A percentile compares a stretch with the other conserved stretches of the same genome.
phyloP scores from a whole-genome alignment of 2,888 invertebrate species.

The Malthinus seriepunctatus region DNA sequence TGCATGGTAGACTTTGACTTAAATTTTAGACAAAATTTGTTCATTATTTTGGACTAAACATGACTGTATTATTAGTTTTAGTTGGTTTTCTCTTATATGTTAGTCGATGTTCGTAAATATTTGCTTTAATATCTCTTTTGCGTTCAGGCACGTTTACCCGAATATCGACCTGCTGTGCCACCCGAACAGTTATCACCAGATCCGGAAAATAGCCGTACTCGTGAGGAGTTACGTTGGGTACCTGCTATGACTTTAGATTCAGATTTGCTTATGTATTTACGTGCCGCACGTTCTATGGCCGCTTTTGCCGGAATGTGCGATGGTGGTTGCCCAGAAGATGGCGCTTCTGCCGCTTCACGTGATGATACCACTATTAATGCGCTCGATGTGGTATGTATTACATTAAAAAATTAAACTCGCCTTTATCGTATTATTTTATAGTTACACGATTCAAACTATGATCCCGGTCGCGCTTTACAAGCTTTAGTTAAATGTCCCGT shows the following conservation, averaged over 20 bases:
- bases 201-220: slow-evolving; percentile 60
- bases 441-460: slow-evolving; percentile 95
- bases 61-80: not conserved
- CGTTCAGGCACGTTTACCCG: slow-evolving; percentile 52
- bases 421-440: slow-evolving; percentile 42
- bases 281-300: slow-evolving; percentile 97
- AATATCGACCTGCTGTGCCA: slow-evolving; percentile 58
- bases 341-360: slow-evolving; percentile 93
- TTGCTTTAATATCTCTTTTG: not conserved
- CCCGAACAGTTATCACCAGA: slow-evolving; percentile 58
- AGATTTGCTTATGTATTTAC: slow-evolving; percentile 95
- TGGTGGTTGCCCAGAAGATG: slow-evolving; percentile 96
- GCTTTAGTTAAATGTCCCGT: slow-evolving; percentile 96
- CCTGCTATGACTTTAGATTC: slow-evolving; percentile 92
- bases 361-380: slow-evolving; percentile 98
- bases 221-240: slow-evolving; percentile 93
- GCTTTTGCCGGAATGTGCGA: slow-evolving; percentile 98
- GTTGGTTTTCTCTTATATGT: slow-evolving; percentile 2
- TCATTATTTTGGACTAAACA: not conserved
- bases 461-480: slow-evolving; percentile 94
- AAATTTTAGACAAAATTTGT: slow-evolving; percentile 19
- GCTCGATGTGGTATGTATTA: slow-evolving; percentile 76
- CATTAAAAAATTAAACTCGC: not conserved
- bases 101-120: not conserved
- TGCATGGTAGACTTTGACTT: slow-evolving; percentile 32